Evolutionary conservation across 2,888 invertebrate genomes (phyloP).

Genomic region (Drosophila borealis): DNA sequence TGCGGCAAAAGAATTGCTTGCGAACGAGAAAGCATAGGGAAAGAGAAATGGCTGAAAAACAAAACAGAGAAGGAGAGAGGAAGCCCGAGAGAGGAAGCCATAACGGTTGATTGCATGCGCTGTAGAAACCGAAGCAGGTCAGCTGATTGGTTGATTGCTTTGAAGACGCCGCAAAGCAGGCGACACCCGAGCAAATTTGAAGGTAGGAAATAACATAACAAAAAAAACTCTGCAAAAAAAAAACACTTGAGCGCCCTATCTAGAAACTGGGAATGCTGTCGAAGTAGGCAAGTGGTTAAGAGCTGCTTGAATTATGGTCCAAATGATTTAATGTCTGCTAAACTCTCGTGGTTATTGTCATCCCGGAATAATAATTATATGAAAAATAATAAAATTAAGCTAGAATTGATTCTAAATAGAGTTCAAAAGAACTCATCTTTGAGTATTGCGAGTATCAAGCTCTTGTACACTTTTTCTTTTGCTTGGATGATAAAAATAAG

Average conservation of each 20-base stretch:
- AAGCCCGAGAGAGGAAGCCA: slow-evolving; percentile 25
- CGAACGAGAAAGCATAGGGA: slow-evolving; percentile 26
- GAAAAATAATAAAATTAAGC: background rate
- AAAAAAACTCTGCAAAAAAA: slow-evolving; percentile 5
- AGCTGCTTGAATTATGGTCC: slow-evolving; percentile 25
- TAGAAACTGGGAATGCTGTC: background rate
- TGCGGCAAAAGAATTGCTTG: slow-evolving; percentile 64
- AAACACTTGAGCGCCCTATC: slow-evolving; percentile 20
- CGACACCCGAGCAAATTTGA: slow-evolving; percentile 31
- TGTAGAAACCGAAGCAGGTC: slow-evolving; percentile 64
- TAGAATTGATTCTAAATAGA: background rate
- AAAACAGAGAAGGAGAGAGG: slow-evolving; percentile 4
- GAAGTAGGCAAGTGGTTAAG: slow-evolving; percentile 5
- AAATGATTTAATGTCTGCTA: slow-evolving; percentile 25
- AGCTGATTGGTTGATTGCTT: slow-evolving; percentile 77
- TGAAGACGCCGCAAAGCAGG: slow-evolving; percentile 51
- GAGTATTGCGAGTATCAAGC: background rate
- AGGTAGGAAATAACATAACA: slow-evolving; percentile 7
- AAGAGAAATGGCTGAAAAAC: slow-evolving; percentile 12
- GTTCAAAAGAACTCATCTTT: background rate
- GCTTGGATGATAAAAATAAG: no score
- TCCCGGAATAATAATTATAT: slow-evolving; percentile 5
- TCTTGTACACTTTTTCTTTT: background rate
- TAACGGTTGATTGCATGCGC: slow-evolving; percentile 75
- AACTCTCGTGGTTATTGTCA: slow-evolving; percentile 18